A percentile compares a stretch with the other conserved stretches of the same genome.
Conservation (phyloP, 2,113 vertebrate genomes). For the Syngnathus typhle region DNA sequence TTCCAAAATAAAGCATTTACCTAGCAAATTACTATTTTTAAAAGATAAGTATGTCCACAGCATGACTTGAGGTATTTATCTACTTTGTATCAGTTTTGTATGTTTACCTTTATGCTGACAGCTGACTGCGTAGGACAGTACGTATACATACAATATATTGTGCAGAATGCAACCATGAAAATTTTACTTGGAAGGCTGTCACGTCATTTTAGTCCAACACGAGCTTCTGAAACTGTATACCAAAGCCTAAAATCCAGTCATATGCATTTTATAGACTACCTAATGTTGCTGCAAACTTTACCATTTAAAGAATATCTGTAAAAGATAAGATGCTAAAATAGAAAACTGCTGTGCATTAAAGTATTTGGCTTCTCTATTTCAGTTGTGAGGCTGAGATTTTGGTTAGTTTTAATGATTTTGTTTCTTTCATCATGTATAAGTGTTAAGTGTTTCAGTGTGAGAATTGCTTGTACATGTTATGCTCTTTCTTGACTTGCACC, state of each 20-base stretch:
- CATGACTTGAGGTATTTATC: constrained; percentile 46
- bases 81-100: constrained; percentile 37
- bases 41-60: constrained; percentile 36
- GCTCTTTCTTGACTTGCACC: constrained; percentile 50
- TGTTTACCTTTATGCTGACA: constrained; percentile 35
- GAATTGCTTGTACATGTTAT: constrained; percentile 50
- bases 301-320: constrained; percentile 13
- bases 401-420: constrained; percentile 65
- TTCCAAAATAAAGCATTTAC: constrained; percentile 57
- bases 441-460: constrained; percentile 45
- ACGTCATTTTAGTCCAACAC: constrained; percentile 33
- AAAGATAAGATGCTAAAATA: constrained; percentile 63
- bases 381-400: constrained; percentile 67
- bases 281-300: constrained; percentile 58
- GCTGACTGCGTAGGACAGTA: constrained; percentile 20
- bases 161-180: constrained; percentile 30
- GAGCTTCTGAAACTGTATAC: constrained; percentile 68
- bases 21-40: constrained; percentile 45
- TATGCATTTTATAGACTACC: constrained; percentile 77
- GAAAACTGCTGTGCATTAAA: constrained; percentile 72
- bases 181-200: constrained; percentile 36
- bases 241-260: constrained; percentile 80
- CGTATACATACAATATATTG: constrained; percentile 18
- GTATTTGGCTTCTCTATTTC: constrained; percentile 62
- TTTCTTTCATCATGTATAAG: constrained; percentile 23